Conservation (phyloP, 2,888 invertebrate genomes). For the Macaria notata region DNA sequence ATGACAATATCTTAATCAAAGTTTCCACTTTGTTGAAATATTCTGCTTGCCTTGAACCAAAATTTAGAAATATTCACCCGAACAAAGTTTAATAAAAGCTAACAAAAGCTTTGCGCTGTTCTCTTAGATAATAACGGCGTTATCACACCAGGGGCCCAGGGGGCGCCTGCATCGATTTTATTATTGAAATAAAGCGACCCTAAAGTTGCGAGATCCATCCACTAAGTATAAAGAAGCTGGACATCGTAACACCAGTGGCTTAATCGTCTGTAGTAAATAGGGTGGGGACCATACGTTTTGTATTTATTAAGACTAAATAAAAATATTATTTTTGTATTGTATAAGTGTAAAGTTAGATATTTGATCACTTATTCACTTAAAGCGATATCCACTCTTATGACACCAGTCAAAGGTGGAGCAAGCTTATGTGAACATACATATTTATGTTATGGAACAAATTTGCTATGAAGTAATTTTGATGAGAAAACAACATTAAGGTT, state of each 20-base stretch:
- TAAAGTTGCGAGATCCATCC: conserved; percentile 39
- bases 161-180: conserved; percentile 43
- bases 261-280: conserved; percentile 32
- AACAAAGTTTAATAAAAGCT: conserved; percentile 22
- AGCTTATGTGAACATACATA: too few species aligned
- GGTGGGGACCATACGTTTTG: conserved; percentile 11
- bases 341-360: too few species aligned
- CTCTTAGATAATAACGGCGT: conserved; percentile 29
- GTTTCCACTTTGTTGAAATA: too few species aligned
- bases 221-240: conserved; percentile 41
- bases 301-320: conserved; percentile 5
- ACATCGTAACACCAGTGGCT: conserved; percentile 33
- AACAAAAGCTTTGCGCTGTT: conserved; percentile 30
- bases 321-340: neutral
- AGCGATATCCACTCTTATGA: too few species aligned
- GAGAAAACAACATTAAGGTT: too few species aligned
- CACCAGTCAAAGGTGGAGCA: too few species aligned
- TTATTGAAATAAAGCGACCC: conserved; percentile 39
- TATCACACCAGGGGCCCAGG: conserved; percentile 31
- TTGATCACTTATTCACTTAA: too few species aligned
- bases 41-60: too few species aligned
- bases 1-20: too few species aligned
- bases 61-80: conserved; percentile 14
- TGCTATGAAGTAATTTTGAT: too few species aligned
- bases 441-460: too few species aligned